These are phyloP conservation scores for Erinaceus europaeus DNA, from an alignment of 2,113 vertebrate genomes.

Conservation along the genomic window DNA sequence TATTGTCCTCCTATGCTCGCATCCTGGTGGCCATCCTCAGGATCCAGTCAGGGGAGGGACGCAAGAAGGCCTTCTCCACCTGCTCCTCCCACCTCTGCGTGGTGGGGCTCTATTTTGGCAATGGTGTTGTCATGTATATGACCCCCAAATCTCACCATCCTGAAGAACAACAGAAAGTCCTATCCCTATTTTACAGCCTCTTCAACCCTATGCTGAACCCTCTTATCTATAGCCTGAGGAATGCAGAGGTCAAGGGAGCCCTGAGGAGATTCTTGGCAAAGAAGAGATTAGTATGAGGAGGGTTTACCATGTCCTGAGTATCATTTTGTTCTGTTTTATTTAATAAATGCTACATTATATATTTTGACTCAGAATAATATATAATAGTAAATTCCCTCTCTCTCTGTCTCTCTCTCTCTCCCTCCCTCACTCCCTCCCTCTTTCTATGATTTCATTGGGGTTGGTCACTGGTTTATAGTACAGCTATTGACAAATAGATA, in stretches of 20 bases:
- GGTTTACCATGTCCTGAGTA: background rate
- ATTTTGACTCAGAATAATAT: no score
- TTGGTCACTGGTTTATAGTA: no score
- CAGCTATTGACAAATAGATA: no score
- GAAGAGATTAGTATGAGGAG: background rate
- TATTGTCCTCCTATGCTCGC: background rate
- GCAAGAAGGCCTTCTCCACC: slow-evolving; percentile 65
- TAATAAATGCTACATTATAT: no score
- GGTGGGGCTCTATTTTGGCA: background rate
- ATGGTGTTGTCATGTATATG: slow-evolving; percentile 4
- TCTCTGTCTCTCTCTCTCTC: no score
- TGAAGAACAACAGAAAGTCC: slow-evolving; percentile 33
- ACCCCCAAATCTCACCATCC: background rate
- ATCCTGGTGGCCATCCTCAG: background rate
- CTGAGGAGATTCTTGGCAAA: background rate
- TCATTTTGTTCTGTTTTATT: no score
- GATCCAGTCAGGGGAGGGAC: slow-evolving; percentile 31
- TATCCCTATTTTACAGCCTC: slow-evolving; percentile 51
- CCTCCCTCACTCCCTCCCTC: no score
- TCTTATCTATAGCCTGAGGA: slow-evolving; percentile 51
- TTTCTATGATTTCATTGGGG: no score
- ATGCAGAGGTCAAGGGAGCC: background rate
- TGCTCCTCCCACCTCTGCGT: background rate
- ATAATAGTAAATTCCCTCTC: no score
- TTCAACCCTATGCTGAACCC: slow-evolving; percentile 65